Percentiles rank a stretch among this genome's conserved stretches.
phyloP scores from a whole-genome alignment of 1,140 invertebrate genomes.

The Eupristina koningsbergeri region DNA sequence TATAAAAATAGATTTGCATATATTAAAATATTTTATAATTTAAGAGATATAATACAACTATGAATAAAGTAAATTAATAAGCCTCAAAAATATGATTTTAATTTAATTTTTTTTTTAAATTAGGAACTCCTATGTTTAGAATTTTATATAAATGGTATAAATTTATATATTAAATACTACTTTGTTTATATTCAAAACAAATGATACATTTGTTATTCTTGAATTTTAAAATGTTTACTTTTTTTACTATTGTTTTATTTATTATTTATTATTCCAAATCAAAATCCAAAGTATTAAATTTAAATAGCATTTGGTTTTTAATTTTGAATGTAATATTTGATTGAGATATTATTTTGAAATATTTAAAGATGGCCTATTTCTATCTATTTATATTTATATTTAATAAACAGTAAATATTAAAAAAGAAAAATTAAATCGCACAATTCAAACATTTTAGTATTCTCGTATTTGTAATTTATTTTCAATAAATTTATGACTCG shows the following conservation, averaged over 20 bases:
- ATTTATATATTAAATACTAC: slow-evolving; percentile 25
- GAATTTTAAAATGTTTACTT: too few species aligned
- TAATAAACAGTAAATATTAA: background rate
- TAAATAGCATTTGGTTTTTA: background rate
- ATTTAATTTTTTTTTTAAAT: background rate
- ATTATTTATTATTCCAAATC: too few species aligned
- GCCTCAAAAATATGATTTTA: slow-evolving; percentile 5
- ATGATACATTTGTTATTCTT: background rate
- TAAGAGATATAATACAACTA: background rate
- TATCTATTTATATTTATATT: slow-evolving; percentile 1
- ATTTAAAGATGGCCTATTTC: background rate
- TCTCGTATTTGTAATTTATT: background rate
- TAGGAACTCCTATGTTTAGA: background rate
- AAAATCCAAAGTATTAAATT: slow-evolving; percentile 12
- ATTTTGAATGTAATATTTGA: background rate
- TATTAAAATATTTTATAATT: slow-evolving; percentile 7
- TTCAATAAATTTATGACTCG: slow-evolving; percentile 5
- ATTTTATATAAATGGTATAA: slow-evolving; percentile 34
- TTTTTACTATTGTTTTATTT: too few species aligned
- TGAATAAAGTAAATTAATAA: background rate
- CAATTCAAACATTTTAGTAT: background rate
- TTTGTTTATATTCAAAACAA: slow-evolving; percentile 14
- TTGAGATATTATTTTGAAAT: background rate
- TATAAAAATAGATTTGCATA: background rate
- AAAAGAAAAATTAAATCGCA: background rate